These are phyloP conservation scores for Myathropa florea DNA, from an alignment of 2,888 invertebrate genomes.

Conservation along the genomic window DNA sequence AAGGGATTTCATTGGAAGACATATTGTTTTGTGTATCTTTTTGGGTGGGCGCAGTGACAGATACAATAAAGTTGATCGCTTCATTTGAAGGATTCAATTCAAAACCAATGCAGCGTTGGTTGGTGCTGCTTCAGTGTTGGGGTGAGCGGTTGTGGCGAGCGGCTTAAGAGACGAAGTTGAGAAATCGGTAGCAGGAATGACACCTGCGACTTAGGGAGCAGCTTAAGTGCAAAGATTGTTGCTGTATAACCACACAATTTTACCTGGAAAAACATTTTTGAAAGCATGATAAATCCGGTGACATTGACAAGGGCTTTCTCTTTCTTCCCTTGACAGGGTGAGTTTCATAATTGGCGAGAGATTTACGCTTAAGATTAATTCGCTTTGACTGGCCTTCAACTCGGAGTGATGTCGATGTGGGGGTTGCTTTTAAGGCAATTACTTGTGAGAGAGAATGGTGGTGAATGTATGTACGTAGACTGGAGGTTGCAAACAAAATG, in stretches of 20 bases:
- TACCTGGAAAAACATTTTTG: no score
- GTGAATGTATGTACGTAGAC: no score
- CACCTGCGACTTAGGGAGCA: not conserved
- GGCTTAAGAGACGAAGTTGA: not conserved
- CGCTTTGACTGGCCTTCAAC: not conserved
- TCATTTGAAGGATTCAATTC: not conserved
- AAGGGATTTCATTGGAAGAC: constrained; percentile 28
- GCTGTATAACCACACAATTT: not conserved
- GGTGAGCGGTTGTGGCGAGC: not conserved
- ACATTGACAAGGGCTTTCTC: not conserved
- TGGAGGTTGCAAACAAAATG: no score
- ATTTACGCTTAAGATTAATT: no score
- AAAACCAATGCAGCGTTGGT: no score
- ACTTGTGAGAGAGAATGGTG: no score
- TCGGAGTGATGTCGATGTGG: no score
- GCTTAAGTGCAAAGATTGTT: not conserved
- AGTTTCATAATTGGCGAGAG: no score
- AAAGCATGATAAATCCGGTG: not conserved
- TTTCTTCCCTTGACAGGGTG: not conserved
- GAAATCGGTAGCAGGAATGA: not conserved
- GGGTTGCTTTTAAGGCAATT: no score
- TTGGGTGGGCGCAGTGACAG: not conserved
- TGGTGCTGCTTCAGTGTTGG: no score
- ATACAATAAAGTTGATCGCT: constrained; percentile 5
- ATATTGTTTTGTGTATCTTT: constrained; percentile 17